These are phyloP conservation scores for Ginglymostoma cirratum DNA, from an alignment of 2,113 vertebrate genomes.

Conservation along the genomic window DNA sequence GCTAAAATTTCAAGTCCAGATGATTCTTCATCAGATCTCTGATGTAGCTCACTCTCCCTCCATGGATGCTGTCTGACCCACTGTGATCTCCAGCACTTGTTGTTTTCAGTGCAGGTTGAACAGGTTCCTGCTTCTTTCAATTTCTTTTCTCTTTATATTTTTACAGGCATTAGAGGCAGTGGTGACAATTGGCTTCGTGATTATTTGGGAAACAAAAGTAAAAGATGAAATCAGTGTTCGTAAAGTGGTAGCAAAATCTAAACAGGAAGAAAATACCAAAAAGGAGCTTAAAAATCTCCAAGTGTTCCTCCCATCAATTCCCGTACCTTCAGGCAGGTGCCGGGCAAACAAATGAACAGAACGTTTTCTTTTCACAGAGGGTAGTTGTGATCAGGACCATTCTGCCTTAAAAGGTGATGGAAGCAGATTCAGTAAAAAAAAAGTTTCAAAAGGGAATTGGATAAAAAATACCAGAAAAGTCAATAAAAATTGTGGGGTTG, in stretches of 20 bases:
- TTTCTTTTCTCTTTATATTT: not conserved
- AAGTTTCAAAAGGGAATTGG: not conserved
- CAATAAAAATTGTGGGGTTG: not conserved
- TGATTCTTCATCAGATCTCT: too few relatives aligned
- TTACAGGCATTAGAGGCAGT: not conserved
- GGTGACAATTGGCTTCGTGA: not conserved
- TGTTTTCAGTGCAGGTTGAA: not conserved
- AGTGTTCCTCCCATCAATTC: not conserved
- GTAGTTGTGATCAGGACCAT: not conserved
- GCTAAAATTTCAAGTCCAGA: too few relatives aligned
- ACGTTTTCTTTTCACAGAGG: not conserved
- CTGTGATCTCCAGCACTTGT: too few relatives aligned
- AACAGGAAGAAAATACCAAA: not conserved
- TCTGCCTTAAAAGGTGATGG: not conserved
- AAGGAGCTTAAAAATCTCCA: not conserved
- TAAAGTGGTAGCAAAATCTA: not conserved
- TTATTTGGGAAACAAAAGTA: not conserved
- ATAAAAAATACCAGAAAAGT: not conserved
- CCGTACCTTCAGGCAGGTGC: not conserved
- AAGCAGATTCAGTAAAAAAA: not conserved
- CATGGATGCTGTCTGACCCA: too few relatives aligned
- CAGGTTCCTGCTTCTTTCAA: not conserved
- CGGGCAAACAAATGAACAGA: not conserved
- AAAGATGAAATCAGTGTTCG: not conserved
- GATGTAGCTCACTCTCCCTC: too few relatives aligned